A percentile compares a stretch with the other conserved stretches of the same genome.
Conservation (phyloP, 2,888 invertebrate species). For the Exephanes ischioxanthus region DNA sequence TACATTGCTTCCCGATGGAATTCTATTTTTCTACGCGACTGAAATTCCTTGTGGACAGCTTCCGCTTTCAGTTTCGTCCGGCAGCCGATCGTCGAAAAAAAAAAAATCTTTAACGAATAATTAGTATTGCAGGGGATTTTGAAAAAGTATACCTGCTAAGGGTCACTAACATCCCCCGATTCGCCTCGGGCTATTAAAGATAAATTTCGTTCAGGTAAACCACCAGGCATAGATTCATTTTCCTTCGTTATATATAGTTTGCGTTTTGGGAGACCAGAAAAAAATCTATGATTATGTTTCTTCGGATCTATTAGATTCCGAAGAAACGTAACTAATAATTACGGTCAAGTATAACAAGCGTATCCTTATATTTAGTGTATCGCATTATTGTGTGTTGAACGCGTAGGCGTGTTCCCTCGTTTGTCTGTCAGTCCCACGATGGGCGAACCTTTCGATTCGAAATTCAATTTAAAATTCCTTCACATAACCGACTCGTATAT, state of each 20-base stretch:
- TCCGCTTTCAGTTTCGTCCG: not conserved
- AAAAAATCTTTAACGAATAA: not conserved
- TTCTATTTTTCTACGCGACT: not conserved
- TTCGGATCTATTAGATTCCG: conserved; percentile 44
- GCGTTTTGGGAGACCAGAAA: conserved; percentile 32
- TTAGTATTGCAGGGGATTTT: not conserved
- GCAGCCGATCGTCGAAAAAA: not conserved
- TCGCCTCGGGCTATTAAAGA: not conserved
- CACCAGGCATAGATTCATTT: not conserved
- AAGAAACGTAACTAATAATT: conserved; percentile 54
- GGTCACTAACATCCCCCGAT: not conserved
- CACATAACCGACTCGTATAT: conserved; percentile 27
- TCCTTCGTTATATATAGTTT: conserved; percentile 17
- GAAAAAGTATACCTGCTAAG: not conserved
- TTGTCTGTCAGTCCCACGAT: conserved; percentile 54
- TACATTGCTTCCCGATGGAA: no score
- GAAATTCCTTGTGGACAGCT: no score
- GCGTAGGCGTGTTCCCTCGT: conserved; percentile 75
- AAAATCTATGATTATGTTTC: conserved; percentile 24
- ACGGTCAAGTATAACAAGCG: conserved; percentile 27
- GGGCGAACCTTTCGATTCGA: conserved; percentile 63
- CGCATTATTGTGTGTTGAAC: conserved; percentile 75
- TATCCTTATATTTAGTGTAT: conserved; percentile 61
- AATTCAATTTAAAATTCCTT: conserved; percentile 58
- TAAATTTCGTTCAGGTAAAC: not conserved